Conservation (phyloP, 2,888 invertebrate genomes). For the Baccha elongata region DNA sequence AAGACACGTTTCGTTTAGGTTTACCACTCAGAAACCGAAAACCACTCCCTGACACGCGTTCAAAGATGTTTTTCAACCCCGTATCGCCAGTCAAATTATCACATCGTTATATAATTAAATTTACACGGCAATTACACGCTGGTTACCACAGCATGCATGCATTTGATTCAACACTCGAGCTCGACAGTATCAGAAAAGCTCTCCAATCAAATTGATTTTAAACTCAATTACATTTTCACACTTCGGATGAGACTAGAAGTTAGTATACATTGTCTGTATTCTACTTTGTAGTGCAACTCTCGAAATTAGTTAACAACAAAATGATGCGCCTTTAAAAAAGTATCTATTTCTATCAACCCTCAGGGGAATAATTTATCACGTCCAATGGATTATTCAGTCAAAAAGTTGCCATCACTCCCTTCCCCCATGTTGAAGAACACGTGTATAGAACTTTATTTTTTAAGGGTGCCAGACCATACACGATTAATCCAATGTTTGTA, state of each 20-base stretch:
- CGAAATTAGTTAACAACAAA: conserved; percentile 60
- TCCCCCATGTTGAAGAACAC: conserved; percentile 64
- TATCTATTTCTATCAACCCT: conserved; percentile 76
- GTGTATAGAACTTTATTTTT: conserved; percentile 74
- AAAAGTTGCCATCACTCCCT: conserved; percentile 76
- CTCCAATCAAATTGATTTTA: conserved; percentile 81
- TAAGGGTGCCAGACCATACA: conserved; percentile 63
- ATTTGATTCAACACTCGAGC: conserved; percentile 33
- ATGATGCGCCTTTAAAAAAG: conserved; percentile 58
- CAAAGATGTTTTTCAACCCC: conserved; percentile 25
- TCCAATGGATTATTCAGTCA: conserved; percentile 80
- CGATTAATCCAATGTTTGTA: conserved; percentile 56
- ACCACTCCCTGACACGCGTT: conserved; percentile 69
- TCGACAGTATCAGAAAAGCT: conserved; percentile 41
- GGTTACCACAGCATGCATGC: conserved; percentile 43
- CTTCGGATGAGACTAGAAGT: conserved; percentile 7
- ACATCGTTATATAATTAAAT: conserved; percentile 80
- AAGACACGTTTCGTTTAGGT: conserved; percentile 47
- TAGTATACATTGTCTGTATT: background rate
- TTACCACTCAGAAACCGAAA: conserved; percentile 39
- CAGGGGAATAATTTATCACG: conserved; percentile 82
- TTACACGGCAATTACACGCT: conserved; percentile 82
- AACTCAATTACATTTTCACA: conserved; percentile 80
- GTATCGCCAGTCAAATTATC: conserved; percentile 62
- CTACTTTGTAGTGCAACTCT: conserved; percentile 30